Evolutionary conservation across 2,797 vertebrate genomes (phyloP).

Genomic region (Picus viridis): DNA sequence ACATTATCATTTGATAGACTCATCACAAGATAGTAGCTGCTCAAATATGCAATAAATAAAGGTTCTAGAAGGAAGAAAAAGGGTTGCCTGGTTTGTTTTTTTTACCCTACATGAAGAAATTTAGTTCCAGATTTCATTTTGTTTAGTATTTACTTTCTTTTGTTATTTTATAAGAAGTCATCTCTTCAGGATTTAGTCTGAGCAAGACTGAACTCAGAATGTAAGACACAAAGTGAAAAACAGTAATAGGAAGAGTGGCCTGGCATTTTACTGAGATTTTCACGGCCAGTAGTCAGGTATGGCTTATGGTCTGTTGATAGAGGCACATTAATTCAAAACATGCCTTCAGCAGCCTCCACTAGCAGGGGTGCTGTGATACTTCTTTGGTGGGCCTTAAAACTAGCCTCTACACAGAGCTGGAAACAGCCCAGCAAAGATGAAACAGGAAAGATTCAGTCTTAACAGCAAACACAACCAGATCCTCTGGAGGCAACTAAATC

Average conservation of each 20-base stretch:
- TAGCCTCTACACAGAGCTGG: neutral
- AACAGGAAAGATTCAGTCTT: neutral
- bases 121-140: neutral
- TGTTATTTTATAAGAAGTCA: neutral
- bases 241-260: neutral
- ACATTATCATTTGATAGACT: conserved; percentile 64
- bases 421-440: neutral
- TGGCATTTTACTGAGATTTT: neutral
- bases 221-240: neutral
- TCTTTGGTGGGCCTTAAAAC: neutral
- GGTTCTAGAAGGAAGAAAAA: neutral
- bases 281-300: neutral
- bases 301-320: neutral
- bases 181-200: neutral
- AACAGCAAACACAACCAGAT: neutral
- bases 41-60: conserved; percentile 60
- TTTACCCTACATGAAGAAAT: neutral
- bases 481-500: neutral
- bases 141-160: neutral
- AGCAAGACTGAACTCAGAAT: neutral
- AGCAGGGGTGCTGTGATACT: neutral
- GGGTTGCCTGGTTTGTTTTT: neutral
- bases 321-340: neutral
- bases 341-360: neutral
- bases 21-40: neutral